Percentiles rank a stretch among this genome's conserved stretches.
Conservation (phyloP, 2,797 vertebrate species). For the Aulostomus chinensis region DNA sequence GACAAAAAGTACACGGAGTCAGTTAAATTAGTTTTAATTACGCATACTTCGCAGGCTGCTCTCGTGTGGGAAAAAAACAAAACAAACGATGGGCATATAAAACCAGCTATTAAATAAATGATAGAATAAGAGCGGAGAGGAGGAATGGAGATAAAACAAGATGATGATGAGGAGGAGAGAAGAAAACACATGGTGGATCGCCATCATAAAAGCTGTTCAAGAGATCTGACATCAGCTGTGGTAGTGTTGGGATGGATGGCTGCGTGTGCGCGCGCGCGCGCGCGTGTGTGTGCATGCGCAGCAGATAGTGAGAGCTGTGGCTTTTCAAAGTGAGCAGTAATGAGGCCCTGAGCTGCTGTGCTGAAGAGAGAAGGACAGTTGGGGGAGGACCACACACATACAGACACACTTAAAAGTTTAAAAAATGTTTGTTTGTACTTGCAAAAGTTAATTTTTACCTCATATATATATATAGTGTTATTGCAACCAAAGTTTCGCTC, state of each 20-base stretch:
- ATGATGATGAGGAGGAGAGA: background rate
- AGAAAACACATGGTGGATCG: background rate
- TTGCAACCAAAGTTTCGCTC: no score
- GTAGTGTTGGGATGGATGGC: background rate
- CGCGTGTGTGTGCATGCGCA: slow-evolving; percentile 4
- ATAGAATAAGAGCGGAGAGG: background rate
- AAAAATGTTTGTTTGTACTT: no score
- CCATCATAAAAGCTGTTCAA: background rate
- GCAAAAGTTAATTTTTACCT: no score
- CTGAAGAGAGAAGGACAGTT: slow-evolving; percentile 34
- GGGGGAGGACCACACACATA: slow-evolving; percentile 15
- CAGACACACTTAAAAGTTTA: slow-evolving; percentile 1
- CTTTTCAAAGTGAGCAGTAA: slow-evolving; percentile 62
- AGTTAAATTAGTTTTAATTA: slow-evolving; percentile 61
- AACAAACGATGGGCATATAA: slow-evolving; percentile 5
- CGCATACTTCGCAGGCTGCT: slow-evolving; percentile 48
- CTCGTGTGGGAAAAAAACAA: slow-evolving; percentile 13
- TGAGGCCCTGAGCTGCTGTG: slow-evolving; percentile 64
- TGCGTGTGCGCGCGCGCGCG: slow-evolving; percentile 4
- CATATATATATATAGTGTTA: no score
- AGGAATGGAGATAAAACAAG: background rate
- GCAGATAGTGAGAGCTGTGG: slow-evolving; percentile 34
- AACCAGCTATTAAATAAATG: slow-evolving; percentile 36
- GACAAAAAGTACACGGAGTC: slow-evolving; percentile 14
- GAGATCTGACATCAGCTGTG: background rate